Evolutionary conservation across 1,140 invertebrate genomes (phyloP).

Genomic region (Drosophila pandora): DNA sequence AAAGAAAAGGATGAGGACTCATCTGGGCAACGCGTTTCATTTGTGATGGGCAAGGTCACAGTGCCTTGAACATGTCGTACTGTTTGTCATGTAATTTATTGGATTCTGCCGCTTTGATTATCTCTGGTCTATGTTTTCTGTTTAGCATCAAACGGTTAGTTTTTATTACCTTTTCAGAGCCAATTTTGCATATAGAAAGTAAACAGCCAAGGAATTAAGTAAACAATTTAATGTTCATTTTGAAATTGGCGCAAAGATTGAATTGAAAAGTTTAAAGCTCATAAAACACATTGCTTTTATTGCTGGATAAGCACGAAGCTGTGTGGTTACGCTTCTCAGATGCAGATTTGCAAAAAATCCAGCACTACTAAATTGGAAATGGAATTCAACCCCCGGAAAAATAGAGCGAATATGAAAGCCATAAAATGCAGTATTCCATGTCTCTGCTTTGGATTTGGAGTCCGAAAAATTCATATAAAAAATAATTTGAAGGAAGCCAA

Average conservation of each 20-base stretch:
- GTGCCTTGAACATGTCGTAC: conserved; percentile 52
- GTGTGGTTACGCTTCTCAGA: conserved; percentile 17
- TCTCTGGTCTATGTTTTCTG: conserved; percentile 1
- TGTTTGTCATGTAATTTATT: conserved; percentile 61
- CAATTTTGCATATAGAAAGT: conserved; percentile 38
- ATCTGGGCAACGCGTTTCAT: conserved; percentile 43
- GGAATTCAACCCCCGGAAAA: conserved; percentile 6
- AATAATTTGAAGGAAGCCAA: conserved; percentile 20
- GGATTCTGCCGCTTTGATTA: conserved; percentile 24
- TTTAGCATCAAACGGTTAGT: conserved; percentile 30
- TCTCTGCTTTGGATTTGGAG: conserved; percentile 1
- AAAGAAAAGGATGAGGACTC: conserved; percentile 13
- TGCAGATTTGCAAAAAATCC: conserved; percentile 19
- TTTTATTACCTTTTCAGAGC: conserved; percentile 52
- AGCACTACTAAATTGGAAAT: conserved; percentile 21
- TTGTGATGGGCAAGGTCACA: conserved; percentile 58
- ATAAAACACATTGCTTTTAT: conserved; percentile 59
- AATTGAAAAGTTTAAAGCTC: conserved; percentile 45
- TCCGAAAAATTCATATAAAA: conserved; percentile 14
- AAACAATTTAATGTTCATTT: conserved; percentile 65
- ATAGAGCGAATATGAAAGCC: conserved; percentile 33
- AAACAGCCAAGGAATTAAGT: conserved; percentile 47
- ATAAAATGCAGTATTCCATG: conserved; percentile 54
- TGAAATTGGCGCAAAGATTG: conserved; percentile 36
- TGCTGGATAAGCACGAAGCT: conserved; percentile 33